Conservation (phyloP, 2,797 vertebrate genomes). For the Acanthurus leucopareius region DNA sequence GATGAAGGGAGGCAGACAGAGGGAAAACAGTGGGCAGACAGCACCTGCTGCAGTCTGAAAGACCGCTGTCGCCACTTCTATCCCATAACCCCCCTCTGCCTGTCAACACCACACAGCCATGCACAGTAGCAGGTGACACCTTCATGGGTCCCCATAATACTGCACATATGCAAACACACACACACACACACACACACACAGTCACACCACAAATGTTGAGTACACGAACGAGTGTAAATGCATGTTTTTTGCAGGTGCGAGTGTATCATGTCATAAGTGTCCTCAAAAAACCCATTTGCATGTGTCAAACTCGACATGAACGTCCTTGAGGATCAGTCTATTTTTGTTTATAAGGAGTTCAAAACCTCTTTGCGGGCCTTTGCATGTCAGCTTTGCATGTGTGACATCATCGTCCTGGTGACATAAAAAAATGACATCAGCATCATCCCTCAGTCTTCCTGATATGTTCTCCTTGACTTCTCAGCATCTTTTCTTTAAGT, state of each 20-base stretch:
- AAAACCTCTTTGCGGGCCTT: conserved; percentile 10
- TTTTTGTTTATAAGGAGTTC: neutral
- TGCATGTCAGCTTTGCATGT: conserved; percentile 32
- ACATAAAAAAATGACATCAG: conserved; percentile 35
- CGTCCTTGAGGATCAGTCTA: conserved; percentile 24
- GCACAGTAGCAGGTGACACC: conserved; percentile 64
- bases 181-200: conserved; percentile 24
- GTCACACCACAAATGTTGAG: neutral
- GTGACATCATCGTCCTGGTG: conserved; percentile 32
- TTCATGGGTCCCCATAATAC: conserved; percentile 48
- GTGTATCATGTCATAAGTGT: neutral
- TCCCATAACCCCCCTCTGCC: conserved; percentile 55
- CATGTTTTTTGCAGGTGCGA: conserved; percentile 31
- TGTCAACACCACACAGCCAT: conserved; percentile 66
- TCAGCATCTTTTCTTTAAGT: conserved; percentile 32
- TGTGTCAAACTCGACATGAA: neutral
- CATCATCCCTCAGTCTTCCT: conserved; percentile 12
- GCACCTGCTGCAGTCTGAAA: conserved; percentile 73
- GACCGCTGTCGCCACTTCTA: conserved; percentile 54
- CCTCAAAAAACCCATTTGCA: conserved; percentile 20
- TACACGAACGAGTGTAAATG: neutral
- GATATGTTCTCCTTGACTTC: conserved; percentile 49
- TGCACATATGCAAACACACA: conserved; percentile 23
- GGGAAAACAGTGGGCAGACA: conserved; percentile 53
- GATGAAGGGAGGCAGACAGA: conserved; percentile 43